Percentiles rank a stretch among this genome's conserved stretches.
These are phyloP conservation scores for Medauroidea extradentata DNA, from an alignment of 1,140 invertebrate species.

Conservation along the genomic window DNA sequence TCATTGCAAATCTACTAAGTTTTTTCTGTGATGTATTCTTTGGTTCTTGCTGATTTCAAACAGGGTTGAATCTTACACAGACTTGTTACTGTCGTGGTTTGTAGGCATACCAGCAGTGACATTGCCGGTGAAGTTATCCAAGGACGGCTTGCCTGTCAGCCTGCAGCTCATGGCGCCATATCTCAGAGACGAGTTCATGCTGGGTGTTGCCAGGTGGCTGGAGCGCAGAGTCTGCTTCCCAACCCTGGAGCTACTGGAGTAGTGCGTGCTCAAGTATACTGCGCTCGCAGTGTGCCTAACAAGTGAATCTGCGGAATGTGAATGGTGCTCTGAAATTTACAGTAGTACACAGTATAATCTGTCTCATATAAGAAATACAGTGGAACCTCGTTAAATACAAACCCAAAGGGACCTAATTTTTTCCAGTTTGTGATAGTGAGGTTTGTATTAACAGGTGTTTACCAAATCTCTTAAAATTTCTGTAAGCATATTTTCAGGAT, in stretches of 20 bases:
- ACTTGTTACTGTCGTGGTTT: slow-evolving; percentile 25
- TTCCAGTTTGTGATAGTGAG: no score
- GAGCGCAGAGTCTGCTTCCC: slow-evolving; percentile 70
- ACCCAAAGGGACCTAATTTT: no score
- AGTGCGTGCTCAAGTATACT: no score
- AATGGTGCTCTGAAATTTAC: no score
- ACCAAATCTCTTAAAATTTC: no score
- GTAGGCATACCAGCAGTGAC: slow-evolving; percentile 84
- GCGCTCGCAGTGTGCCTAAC: no score
- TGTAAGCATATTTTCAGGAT: no score
- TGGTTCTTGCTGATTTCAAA: neutral
- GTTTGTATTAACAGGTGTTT: no score
- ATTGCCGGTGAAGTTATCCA: slow-evolving; percentile 76
- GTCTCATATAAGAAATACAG: no score
- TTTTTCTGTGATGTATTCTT: neutral
- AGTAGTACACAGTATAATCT: no score
- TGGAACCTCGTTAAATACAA: no score
- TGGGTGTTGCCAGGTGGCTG: slow-evolving; percentile 80
- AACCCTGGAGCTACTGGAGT: slow-evolving; percentile 21
- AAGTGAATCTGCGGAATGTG: no score
- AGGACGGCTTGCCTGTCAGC: slow-evolving; percentile 76
- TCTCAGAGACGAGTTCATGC: slow-evolving; percentile 70
- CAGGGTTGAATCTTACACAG: slow-evolving; percentile 1
- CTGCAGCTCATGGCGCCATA: slow-evolving; percentile 87
- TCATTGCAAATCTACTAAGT: neutral